Conservation (phyloP, 1,140 invertebrate genomes). For the Drosophila eugracilis region DNA sequence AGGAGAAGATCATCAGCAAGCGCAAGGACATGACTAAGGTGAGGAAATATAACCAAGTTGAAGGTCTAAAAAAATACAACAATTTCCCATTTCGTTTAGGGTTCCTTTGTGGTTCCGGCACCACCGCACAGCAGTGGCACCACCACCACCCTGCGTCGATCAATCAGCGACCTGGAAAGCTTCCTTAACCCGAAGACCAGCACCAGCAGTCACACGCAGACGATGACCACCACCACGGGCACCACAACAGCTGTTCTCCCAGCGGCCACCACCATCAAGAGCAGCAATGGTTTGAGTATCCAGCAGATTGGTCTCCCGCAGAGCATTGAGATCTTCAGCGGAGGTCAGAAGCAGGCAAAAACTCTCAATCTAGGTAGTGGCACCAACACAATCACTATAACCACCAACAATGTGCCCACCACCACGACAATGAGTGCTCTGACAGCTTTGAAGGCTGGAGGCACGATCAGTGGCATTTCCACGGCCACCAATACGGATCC, state of each 20-base stretch:
- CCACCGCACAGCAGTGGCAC: conserved; percentile 65
- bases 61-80: neutral
- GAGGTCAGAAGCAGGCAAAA: conserved; percentile 62
- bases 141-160: conserved; percentile 67
- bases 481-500: conserved; percentile 66
- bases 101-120: conserved; percentile 83
- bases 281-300: conserved; percentile 61
- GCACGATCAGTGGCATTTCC: conserved; percentile 40
- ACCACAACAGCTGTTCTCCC: conserved; percentile 69
- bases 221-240: conserved; percentile 32
- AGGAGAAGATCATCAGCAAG: conserved; percentile 96
- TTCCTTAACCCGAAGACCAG: conserved; percentile 77
- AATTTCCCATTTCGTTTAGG: conserved; percentile 35
- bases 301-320: conserved; percentile 80
- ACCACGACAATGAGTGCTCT: conserved; percentile 73
- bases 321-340: conserved; percentile 81
- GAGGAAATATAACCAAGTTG: neutral
- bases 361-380: conserved; percentile 63
- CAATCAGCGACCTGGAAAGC: conserved; percentile 79
- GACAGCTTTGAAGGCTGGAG: conserved; percentile 61
- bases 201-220: conserved; percentile 36
- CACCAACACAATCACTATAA: conserved; percentile 73
- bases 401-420: conserved; percentile 75
- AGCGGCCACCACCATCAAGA: conserved; percentile 76
- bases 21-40: conserved; percentile 84